Base-by-base conservation (phyloP, 2,113 vertebrate species). In the Myotis davidii region DNA sequence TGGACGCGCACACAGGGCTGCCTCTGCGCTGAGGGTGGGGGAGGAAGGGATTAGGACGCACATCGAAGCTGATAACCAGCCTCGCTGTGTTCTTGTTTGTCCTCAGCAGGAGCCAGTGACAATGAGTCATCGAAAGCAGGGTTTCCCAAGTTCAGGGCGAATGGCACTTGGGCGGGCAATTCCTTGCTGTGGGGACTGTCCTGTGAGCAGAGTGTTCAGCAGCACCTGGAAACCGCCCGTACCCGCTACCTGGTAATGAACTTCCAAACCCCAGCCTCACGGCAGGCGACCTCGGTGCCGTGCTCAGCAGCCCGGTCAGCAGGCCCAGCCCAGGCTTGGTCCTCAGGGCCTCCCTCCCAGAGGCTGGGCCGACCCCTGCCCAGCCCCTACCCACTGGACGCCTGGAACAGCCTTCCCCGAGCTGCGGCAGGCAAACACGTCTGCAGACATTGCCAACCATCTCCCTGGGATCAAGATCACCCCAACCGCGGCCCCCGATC, bases 41-140 rank as follows among this genome's bases (percentile, higher is more conserved):
- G 13, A 29, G 29, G 2, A 14, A 13, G 9, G 39, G 54, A 10
- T 32, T 2, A 34, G 83, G n/a, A 27, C 0, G 50, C 4, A 6
- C 0, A 0, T n/a, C 27, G 29, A 2, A 4, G 37, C 9, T 14
- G n/a, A 65, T 5, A 42, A 32, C n/a, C n/a, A 17, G 56, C 39
- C 81, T 32, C 8, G 0, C 32, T 12, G 29, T 42, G 13, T 23
- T 21, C 65, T n/a, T 23, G 0, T 54, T 32, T 37, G n/a, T 32
- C 39, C 92, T 27, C 25, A 5, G 12, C 37, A 76, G 18, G 18
- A 25, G 85, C 86, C 59, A 3, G 9, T 13, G 67, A n/a, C 27
- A 3, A 37, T 48, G 81, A 78, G 83, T 88, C 74, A 20, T n/a
- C 85, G 10, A 5, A 8, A 20, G 34, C 74, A 79, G 79, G 42